Conservation (phyloP, 2,797 vertebrate species). For the Valencia hispanica region DNA sequence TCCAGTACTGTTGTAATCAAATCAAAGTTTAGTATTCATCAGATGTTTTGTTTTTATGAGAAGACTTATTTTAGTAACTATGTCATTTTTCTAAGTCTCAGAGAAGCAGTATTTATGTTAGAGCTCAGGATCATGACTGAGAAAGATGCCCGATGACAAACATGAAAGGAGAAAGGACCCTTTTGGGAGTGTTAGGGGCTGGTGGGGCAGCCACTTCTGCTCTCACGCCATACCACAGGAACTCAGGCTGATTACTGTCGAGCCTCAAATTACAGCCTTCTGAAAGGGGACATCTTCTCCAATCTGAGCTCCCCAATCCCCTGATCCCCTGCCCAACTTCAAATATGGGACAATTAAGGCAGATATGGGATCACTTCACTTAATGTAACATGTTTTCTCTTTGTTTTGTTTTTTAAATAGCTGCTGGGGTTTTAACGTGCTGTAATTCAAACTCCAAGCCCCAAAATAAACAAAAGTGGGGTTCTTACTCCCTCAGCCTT, state of each 20-base stretch:
- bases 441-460: conserved; percentile 61
- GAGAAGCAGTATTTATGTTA: conserved; percentile 51
- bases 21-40: conserved; percentile 29
- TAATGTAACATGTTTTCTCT: conserved; percentile 67
- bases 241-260: conserved; percentile 74
- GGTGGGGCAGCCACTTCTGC: conserved; percentile 57
- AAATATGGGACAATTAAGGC: conserved; percentile 72
- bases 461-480: conserved; percentile 52
- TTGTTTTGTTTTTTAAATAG: conserved; percentile 38
- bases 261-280: conserved; percentile 78
- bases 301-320: conserved; percentile 52
- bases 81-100: conserved; percentile 49
- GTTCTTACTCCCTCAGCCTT: background rate
- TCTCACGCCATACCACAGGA: conserved; percentile 75
- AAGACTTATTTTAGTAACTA: conserved; percentile 51
- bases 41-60: conserved; percentile 29
- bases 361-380: conserved; percentile 64
- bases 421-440: conserved; percentile 48
- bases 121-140: conserved; percentile 55
- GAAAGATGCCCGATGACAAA: conserved; percentile 59
- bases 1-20: conserved; percentile 21
- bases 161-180: conserved; percentile 50
- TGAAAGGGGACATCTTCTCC: conserved; percentile 74
- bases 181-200: conserved; percentile 69
- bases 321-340: conserved; percentile 48